These are phyloP conservation scores for Cyrtorhinus lividipennis DNA, from an alignment of 1,140 invertebrate genomes.

Conservation along the genomic window DNA sequence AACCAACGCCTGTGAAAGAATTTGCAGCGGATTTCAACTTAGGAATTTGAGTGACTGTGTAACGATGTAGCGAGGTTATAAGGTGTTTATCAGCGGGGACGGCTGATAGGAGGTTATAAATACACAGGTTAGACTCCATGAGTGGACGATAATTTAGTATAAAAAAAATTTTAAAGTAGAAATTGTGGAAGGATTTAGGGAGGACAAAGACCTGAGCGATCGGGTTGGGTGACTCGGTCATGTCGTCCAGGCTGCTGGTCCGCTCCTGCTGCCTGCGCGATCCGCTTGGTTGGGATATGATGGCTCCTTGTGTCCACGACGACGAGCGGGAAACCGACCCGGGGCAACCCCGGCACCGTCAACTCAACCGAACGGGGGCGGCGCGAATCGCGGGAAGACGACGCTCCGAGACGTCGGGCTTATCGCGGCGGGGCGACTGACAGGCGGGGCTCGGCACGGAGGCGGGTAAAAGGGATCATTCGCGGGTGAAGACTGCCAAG, in stretches of 20 bases:
- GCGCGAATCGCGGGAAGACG: too few species aligned
- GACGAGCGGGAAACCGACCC: not conserved
- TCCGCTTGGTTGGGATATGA: constrained; percentile 2
- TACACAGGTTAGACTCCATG: too few species aligned
- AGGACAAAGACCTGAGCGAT: constrained; percentile 17
- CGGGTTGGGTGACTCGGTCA: constrained; percentile 17
- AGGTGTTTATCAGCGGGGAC: too few species aligned
- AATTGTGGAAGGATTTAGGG: too few species aligned
- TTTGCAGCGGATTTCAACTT: too few species aligned
- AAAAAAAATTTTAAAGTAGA: too few species aligned
- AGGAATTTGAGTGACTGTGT: too few species aligned
- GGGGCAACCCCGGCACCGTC: not conserved
- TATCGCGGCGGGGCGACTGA: not conserved
- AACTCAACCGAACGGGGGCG: not conserved
- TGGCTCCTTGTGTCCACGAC: not conserved
- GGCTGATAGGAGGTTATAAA: too few species aligned
- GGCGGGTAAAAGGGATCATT: not conserved
- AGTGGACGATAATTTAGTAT: too few species aligned
- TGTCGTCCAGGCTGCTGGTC: constrained; percentile 18
- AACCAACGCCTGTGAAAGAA: too few species aligned
- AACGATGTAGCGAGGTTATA: too few species aligned
- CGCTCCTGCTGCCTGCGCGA: constrained; percentile 1
- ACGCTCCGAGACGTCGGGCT: not conserved
- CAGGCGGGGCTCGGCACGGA: not conserved
- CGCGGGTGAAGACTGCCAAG: not conserved